Percentiles rank a stretch among this genome's conserved stretches.
These are phyloP conservation scores for Cantharis rustica DNA, from an alignment of 2,888 invertebrate species.

Conservation along the genomic window DNA sequence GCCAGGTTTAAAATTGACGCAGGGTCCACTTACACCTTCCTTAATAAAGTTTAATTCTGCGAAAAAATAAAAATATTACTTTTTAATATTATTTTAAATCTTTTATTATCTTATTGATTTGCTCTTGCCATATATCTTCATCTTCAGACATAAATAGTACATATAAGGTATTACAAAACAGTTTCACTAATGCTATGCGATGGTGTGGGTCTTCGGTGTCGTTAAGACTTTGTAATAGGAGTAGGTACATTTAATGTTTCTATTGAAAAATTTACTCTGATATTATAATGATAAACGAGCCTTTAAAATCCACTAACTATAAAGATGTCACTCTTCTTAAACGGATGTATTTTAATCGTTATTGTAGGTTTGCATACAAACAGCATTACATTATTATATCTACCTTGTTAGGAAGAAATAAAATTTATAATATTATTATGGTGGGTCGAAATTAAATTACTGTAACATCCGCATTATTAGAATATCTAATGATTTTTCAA, in stretches of 20 bases:
- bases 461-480: not conserved
- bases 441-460: not conserved
- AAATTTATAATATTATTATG: not conserved
- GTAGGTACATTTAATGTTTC: not conserved
- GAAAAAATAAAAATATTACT: not conserved
- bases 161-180: not conserved
- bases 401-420: not conserved
- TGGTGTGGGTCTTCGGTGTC: not conserved
- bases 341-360: not conserved
- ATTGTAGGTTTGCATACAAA: not conserved
- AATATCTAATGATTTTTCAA: not conserved
- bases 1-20: slow-evolving; percentile 65
- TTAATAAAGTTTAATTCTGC: slow-evolving; percentile 35
- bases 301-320: not conserved
- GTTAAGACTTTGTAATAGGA: not conserved
- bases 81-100: no score
- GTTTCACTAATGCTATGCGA: not conserved
- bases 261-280: not conserved
- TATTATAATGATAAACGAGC: not conserved
- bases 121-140: not conserved
- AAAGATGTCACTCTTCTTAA: not conserved
- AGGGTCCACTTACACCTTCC: slow-evolving; percentile 55
- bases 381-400: not conserved
- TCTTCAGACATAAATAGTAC: not conserved
- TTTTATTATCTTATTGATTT: not conserved